Conservation (phyloP, 1,140 invertebrate species). For the Pentalonia nigronervosa region DNA sequence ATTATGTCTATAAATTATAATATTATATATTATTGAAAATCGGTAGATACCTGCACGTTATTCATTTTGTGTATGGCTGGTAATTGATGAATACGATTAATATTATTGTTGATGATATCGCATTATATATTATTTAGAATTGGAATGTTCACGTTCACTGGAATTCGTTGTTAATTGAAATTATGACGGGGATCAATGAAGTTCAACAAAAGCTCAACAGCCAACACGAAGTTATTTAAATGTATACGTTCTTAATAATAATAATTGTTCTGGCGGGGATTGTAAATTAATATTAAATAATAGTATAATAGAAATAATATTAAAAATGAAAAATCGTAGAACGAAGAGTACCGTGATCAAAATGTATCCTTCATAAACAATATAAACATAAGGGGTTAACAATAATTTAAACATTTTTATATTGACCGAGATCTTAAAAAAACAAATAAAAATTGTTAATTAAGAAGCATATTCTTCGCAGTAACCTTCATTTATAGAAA, state of each 20-base stretch:
- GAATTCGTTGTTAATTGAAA: not conserved
- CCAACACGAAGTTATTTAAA: not conserved
- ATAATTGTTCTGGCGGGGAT: not conserved
- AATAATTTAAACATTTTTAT: not conserved
- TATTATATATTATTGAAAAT: not conserved
- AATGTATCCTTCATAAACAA: not conserved
- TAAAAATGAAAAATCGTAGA: not conserved
- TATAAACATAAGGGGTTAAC: not conserved
- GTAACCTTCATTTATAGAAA: not conserved
- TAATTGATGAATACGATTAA: not conserved
- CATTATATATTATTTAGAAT: not conserved
- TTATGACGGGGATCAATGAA: not conserved
- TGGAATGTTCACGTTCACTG: not conserved
- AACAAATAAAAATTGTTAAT: not conserved
- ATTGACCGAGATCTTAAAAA: not conserved
- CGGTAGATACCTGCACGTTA: no score
- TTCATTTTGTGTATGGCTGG: not conserved
- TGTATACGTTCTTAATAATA: not conserved
- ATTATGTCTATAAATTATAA: not conserved
- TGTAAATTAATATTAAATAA: not conserved
- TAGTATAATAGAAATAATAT: not conserved
- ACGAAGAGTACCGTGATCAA: not conserved
- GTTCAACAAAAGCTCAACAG: not conserved
- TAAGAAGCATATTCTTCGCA: not conserved
- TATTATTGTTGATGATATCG: not conserved